phyloP scores from a whole-genome alignment of 1,140 invertebrate genomes.

The Andricus grossulariae region DNA sequence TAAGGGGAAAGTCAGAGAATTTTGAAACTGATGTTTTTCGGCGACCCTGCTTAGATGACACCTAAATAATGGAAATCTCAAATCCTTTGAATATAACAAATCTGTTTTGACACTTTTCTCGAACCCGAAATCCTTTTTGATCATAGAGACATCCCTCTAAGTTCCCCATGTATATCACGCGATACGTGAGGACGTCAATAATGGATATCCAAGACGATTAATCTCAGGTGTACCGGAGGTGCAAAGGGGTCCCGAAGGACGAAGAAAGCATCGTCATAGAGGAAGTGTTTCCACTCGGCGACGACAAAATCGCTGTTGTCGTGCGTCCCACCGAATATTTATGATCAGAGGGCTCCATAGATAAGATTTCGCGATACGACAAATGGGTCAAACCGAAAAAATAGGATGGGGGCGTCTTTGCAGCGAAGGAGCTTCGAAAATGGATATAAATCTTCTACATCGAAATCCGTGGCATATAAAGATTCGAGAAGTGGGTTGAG shows the following conservation, averaged over 20 bases:
- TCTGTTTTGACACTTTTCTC: too few species aligned
- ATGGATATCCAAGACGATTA: conserved; percentile 11
- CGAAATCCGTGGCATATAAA: conserved; percentile 37
- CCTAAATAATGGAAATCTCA: too few species aligned
- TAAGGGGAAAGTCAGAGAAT: too few species aligned
- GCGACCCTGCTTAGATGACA: too few species aligned
- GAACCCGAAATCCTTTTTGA: too few species aligned
- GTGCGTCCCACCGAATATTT: background rate
- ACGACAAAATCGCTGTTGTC: conserved; percentile 1
- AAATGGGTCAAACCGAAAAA: conserved; percentile 2
- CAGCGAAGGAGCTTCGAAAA: background rate
- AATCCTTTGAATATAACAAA: too few species aligned
- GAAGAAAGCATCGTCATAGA: background rate
- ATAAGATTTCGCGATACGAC: background rate
- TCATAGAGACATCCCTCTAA: background rate
- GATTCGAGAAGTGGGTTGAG: conserved; percentile 17
- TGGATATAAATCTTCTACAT: conserved; percentile 39
- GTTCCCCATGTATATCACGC: background rate
- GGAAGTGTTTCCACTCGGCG: conserved; percentile 4
- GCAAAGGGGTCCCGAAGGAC: background rate
- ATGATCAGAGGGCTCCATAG: background rate
- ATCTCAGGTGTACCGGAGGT: background rate
- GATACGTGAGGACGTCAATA: conserved; percentile 4
- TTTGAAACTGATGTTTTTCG: too few species aligned
- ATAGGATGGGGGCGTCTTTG: background rate